Evolutionary conservation across 2,888 invertebrate genomes (phyloP), one percentile per base, ranked within the genome.

Genomic region (Thyatira batis): DNA sequence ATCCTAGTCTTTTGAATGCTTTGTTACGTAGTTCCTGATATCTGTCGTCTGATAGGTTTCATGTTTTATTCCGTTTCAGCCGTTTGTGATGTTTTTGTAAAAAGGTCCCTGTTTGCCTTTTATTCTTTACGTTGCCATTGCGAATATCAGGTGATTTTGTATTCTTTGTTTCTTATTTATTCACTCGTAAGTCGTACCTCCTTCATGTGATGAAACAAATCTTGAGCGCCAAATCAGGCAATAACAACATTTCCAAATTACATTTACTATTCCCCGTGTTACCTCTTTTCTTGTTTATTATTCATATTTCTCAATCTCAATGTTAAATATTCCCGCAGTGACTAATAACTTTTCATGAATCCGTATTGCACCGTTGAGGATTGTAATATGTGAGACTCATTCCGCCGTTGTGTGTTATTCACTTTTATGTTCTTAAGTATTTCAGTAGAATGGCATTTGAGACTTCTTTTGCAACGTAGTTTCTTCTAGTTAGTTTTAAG

Each of bases 301-400:
- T 88, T 84, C 84, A 85, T 84, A 85, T 85, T 82, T 86, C 46
- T 48, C 27, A 48, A 48, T 48, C 46, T 48, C 82, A 85, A 85
- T 85, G 83, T 73, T 82, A 81, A 85, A 88, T 89, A 85, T 87
- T 80, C 81, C 85, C 85, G 75, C 83, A 75, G 84, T 85, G 85
- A 87, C 87, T 88, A 87, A 89, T 89, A 86, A 86, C 79, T 85
- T 80, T 80, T 82, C 86, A 84, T 87, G 84, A 88, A 88, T 87
- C 81, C 82, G 74, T 80, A 89, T 80, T 84, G 86, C 85, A 84
- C 89, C 85, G 78, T 83, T 74, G 87, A 87, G 86, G 78, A 81
- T 87, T 84, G 82, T 87, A 71, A 85, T 86, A 81, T 86, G 84
- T 80, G 81, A 72, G 82, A 78, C 85, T 85, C 83, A 84, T 83